Evolutionary conservation across 2,113 vertebrate species (phyloP).

Genomic region (Ochotona princeps): DNA sequence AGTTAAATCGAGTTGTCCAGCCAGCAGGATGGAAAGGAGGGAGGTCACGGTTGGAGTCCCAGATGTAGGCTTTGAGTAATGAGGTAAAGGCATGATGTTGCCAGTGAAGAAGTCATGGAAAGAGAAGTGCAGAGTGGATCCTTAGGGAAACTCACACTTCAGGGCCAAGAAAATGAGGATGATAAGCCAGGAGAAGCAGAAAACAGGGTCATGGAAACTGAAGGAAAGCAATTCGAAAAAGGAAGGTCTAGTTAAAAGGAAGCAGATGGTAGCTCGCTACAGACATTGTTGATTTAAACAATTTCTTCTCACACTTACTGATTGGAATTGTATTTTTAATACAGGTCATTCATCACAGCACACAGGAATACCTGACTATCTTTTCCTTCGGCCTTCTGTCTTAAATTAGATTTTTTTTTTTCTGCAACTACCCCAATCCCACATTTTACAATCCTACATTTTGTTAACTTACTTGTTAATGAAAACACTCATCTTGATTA

Average conservation of each 20-base stretch:
- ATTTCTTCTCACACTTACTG: conserved; percentile 70
- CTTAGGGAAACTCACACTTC: conserved; percentile 47
- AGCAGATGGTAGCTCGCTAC: conserved; percentile 73
- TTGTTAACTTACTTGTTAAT: conserved; percentile 13
- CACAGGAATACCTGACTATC: conserved; percentile 6
- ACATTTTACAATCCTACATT: too few species aligned
- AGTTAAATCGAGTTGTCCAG: conserved; percentile 40
- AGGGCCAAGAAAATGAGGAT: conserved; percentile 70
- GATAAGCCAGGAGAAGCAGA: conserved; percentile 68
- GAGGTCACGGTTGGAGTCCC: conserved; percentile 62
- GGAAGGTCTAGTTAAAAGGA: conserved; percentile 66
- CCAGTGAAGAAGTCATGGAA: conserved; percentile 77
- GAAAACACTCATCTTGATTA: conserved; percentile 9
- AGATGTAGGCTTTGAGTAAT: conserved; percentile 74
- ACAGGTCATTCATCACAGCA: conserved; percentile 52
- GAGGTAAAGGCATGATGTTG: conserved; percentile 61
- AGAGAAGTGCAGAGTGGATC: conserved; percentile 68
- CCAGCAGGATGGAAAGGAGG: conserved; percentile 71
- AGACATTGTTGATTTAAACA: conserved; percentile 66
- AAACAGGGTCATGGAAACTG: conserved; percentile 59
- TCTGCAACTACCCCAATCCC: not conserved
- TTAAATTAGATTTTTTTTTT: conserved; percentile 28
- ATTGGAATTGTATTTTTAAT: conserved; percentile 61
- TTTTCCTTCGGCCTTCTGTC: not conserved
- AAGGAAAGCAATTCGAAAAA: conserved; percentile 43